A percentile compares a stretch with the other conserved stretches of the same genome.
Conservation (phyloP, 2,113 vertebrate genomes). For the Gracilinanus agilis region DNA sequence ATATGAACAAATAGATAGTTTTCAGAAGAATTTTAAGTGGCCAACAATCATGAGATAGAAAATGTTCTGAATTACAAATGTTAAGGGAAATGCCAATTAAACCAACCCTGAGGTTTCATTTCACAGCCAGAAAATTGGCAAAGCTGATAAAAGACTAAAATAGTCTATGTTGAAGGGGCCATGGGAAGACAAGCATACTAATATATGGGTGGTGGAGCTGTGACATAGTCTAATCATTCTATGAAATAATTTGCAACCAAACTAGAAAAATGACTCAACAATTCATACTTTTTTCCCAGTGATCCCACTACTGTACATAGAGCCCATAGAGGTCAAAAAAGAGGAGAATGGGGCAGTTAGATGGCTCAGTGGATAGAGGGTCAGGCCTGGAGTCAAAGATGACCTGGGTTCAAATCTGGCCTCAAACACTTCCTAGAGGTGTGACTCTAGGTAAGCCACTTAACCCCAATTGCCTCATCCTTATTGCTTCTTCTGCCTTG, state of each 20-base stretch:
- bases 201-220: not conserved
- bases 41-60: not conserved
- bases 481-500: too few species aligned
- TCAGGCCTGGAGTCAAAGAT: too few species aligned
- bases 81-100: not conserved
- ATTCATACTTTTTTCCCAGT: not conserved
- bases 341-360: not conserved
- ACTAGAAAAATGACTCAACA: not conserved
- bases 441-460: too few species aligned
- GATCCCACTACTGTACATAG: not conserved
- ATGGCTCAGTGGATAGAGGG: too few species aligned
- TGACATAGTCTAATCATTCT: not conserved
- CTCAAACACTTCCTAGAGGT: too few species aligned
- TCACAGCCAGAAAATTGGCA: not conserved
- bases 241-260: not conserved
- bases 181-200: not conserved
- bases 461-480: too few species aligned
- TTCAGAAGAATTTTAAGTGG: not conserved
- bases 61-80: not conserved
- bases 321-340: not conserved
- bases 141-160: not conserved
- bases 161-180: not conserved
- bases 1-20: not conserved
- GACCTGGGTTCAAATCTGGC: too few species aligned
- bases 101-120: not conserved